These are phyloP conservation scores for Leptoclinus maculatus DNA, from an alignment of 2,797 vertebrate genomes.

Conservation along the genomic window DNA sequence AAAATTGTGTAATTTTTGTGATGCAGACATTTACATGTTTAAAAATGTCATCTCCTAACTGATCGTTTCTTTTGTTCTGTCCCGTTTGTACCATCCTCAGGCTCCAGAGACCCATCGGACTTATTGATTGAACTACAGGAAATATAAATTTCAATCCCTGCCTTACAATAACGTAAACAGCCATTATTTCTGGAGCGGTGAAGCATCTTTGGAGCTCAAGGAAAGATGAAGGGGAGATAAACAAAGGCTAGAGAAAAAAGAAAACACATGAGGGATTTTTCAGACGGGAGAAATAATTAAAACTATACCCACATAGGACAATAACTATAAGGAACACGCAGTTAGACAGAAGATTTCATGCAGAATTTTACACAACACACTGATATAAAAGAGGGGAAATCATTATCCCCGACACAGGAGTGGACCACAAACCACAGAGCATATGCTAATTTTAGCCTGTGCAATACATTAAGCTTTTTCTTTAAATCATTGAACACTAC, in stretches of 20 bases:
- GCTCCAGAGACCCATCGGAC: not conserved
- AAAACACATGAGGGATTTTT: not conserved
- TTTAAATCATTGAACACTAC: conserved; percentile 5
- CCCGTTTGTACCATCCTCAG: not conserved
- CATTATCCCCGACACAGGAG: not conserved
- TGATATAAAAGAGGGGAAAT: conserved; percentile 23
- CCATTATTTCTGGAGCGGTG: conserved; percentile 2
- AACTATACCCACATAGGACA: not conserved
- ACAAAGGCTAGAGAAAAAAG: not conserved
- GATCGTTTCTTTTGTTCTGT: not conserved
- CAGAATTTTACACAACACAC: not conserved
- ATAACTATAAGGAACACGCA: not conserved
- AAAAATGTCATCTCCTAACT: not conserved
- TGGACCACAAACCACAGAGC: not conserved
- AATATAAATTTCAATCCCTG: not conserved
- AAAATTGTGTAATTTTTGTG: too few species aligned
- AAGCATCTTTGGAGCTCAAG: conserved; percentile 9
- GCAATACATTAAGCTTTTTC: not conserved
- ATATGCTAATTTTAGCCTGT: not conserved
- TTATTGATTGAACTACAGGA: conserved; percentile 8
- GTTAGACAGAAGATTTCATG: not conserved
- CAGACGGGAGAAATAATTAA: conserved; percentile 13
- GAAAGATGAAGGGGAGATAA: conserved; percentile 4
- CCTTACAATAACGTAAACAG: not conserved
- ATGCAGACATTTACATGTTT: too few species aligned